Percentiles rank a stretch among this genome's conserved stretches.
These are phyloP conservation scores for Steinernema khuongi DNA, from an alignment of 1,140 invertebrate species.

Conservation along the genomic window DNA sequence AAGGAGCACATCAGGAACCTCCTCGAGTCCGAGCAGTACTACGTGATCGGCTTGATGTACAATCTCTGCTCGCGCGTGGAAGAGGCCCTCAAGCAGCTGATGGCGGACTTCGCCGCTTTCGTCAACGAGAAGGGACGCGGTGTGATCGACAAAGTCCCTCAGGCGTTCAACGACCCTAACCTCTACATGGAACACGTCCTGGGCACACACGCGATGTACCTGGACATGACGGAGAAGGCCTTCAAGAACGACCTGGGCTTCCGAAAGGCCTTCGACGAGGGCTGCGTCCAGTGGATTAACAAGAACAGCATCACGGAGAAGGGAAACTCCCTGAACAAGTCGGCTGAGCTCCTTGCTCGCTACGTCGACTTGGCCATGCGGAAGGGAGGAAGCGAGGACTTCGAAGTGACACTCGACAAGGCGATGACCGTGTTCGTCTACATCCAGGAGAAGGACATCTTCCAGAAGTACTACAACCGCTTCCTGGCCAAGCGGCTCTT, in stretches of 20 bases:
- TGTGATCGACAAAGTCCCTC: slow-evolving; percentile 84
- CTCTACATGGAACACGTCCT: slow-evolving; percentile 93
- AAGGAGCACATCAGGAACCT: slow-evolving; percentile 94
- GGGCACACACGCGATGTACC: slow-evolving; percentile 94
- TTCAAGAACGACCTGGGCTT: slow-evolving; percentile 96
- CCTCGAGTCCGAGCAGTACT: slow-evolving; percentile 86
- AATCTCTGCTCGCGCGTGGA: slow-evolving; percentile 83
- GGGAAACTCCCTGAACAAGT: slow-evolving; percentile 77
- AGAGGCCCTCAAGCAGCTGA: slow-evolving; percentile 82
- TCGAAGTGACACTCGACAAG: slow-evolving; percentile 96
- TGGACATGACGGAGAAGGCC: slow-evolving; percentile 81
- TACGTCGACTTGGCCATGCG: slow-evolving; percentile 95
- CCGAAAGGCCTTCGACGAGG: slow-evolving; percentile 90
- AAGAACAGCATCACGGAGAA: slow-evolving; percentile 78
- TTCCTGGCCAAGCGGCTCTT: slow-evolving; percentile 97
- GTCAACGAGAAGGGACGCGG: slow-evolving; percentile 83
- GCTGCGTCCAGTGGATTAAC: slow-evolving; percentile 75
- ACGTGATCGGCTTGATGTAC: slow-evolving; percentile 41
- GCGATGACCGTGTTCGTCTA: slow-evolving; percentile 99
- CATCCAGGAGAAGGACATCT: slow-evolving; percentile 99
- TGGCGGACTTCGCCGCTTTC: slow-evolving; percentile 80
- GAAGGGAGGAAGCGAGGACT: slow-evolving; percentile 85
- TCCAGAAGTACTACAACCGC: slow-evolving; percentile 98
- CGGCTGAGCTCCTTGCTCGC: slow-evolving; percentile 89
- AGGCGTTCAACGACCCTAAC: slow-evolving; percentile 80